A percentile compares a stretch with the other conserved stretches of the same genome.
phyloP scores from a whole-genome alignment of 2,888 invertebrate genomes.

The Ditula angustiorana region DNA sequence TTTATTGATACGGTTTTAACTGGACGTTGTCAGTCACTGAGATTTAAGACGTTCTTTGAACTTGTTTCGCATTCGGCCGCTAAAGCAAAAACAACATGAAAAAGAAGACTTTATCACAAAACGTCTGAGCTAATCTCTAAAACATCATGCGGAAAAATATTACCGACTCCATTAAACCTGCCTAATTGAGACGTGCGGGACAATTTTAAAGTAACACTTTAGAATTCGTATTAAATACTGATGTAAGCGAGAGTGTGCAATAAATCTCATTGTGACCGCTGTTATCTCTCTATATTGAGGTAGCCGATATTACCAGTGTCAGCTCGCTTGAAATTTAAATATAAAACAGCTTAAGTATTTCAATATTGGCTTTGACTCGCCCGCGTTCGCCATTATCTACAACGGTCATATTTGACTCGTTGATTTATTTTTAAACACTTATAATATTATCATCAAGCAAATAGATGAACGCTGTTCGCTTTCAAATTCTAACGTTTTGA shows the following conservation, averaged over 20 bases:
- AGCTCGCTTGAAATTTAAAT: slow-evolving; percentile 73
- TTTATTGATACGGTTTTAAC: slow-evolving; percentile 39
- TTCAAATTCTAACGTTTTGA: slow-evolving; percentile 6
- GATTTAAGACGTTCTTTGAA: slow-evolving; percentile 36
- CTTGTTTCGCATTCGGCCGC: slow-evolving; percentile 25
- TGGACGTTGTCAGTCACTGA: slow-evolving; percentile 38
- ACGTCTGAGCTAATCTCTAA: slow-evolving; percentile 36
- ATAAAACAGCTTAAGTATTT: slow-evolving; percentile 70
- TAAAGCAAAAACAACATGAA: slow-evolving; percentile 11
- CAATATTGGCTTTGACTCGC: slow-evolving; percentile 51
- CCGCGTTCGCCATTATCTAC: slow-evolving; percentile 49
- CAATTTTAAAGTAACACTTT: slow-evolving; percentile 65
- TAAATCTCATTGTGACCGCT: slow-evolving; percentile 78
- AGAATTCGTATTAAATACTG: slow-evolving; percentile 60
- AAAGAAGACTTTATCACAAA: neutral
- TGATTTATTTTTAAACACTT: slow-evolving; percentile 24
- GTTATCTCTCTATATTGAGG: slow-evolving; percentile 77
- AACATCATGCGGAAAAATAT: slow-evolving; percentile 51
- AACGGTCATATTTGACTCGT: slow-evolving; percentile 37
- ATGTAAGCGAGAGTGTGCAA: slow-evolving; percentile 72
- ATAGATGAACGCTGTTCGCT: neutral
- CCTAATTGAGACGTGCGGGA: slow-evolving; percentile 73
- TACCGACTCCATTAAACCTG: slow-evolving; percentile 61
- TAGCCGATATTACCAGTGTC: slow-evolving; percentile 75
- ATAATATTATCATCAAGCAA: neutral